phyloP scores from a whole-genome alignment of 2,797 vertebrate genomes.

The Novumbra hubbsi region DNA sequence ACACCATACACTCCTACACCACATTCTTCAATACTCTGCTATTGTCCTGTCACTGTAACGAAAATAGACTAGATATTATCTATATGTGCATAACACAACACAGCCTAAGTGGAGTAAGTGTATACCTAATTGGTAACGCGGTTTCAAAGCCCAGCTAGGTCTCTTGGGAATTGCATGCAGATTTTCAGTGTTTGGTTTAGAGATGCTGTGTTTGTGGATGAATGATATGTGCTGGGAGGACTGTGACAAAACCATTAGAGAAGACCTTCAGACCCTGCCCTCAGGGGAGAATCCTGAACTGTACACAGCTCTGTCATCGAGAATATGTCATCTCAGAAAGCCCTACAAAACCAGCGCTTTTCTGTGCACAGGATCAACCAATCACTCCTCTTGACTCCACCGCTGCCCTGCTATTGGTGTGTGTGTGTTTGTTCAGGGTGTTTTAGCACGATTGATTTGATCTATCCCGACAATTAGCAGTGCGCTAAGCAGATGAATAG shows the following conservation, averaged over 20 bases:
- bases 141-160: slow-evolving; percentile 18
- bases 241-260: slow-evolving; percentile 8
- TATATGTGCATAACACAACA: neutral
- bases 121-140: slow-evolving; percentile 30
- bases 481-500: slow-evolving; percentile 57
- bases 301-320: neutral
- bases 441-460: slow-evolving; percentile 20
- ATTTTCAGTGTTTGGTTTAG: slow-evolving; percentile 30
- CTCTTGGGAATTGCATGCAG: slow-evolving; percentile 24
- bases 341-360: neutral
- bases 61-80: neutral
- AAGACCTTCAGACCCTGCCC: slow-evolving; percentile 12
- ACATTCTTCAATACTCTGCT: neutral
- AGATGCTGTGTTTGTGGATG: slow-evolving; percentile 18
- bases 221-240: slow-evolving; percentile 21
- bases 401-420: neutral
- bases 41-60: neutral
- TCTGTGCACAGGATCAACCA: slow-evolving; percentile 8
- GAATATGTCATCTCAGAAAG: neutral
- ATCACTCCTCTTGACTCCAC: slow-evolving; percentile 19
- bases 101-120: neutral
- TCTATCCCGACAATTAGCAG: slow-evolving; percentile 48
- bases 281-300: slow-evolving; percentile 20
- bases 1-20: slow-evolving; percentile 20
- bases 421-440: neutral